Percentiles rank a stretch among this genome's conserved stretches.
phyloP scores from a whole-genome alignment of 2,888 invertebrate genomes.

The Metacarcinus magister region DNA sequence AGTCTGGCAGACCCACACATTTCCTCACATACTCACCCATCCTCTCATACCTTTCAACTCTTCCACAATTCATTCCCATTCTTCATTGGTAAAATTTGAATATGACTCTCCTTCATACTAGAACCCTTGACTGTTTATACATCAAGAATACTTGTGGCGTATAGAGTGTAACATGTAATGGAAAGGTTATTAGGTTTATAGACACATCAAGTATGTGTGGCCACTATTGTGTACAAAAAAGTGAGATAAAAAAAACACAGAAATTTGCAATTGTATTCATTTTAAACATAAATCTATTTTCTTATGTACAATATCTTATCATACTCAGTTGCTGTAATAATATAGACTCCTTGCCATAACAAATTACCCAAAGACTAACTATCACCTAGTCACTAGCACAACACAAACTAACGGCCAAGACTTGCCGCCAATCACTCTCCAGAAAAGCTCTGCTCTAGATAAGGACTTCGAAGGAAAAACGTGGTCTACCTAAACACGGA shows the following conservation, averaged over 20 bases:
- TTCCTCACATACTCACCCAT: no score
- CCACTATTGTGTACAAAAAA: neutral
- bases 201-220: no score
- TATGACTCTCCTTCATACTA: no score
- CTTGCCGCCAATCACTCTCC: constrained; percentile 74
- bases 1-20: no score
- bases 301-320: constrained; percentile 74
- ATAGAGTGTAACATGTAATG: no score
- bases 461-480: constrained; percentile 70
- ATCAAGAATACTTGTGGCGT: no score
- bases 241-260: constrained; percentile 18
- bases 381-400: constrained; percentile 79
- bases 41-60: no score
- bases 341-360: constrained; percentile 81
- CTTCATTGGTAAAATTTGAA: no score
- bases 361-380: constrained; percentile 81
- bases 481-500: constrained; percentile 70
- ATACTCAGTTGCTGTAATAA: constrained; percentile 79
- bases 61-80: no score
- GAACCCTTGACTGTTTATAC: no score
- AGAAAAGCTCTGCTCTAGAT: constrained; percentile 79
- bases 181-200: no score
- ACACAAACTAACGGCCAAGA: constrained; percentile 79
- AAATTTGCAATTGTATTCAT: constrained; percentile 77
- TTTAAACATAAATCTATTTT: constrained; percentile 80